Percentiles rank a stretch among this genome's conserved stretches.
phyloP scores from a whole-genome alignment of 2,113 vertebrate genomes.

The Campylorhamphus procurvoides region DNA sequence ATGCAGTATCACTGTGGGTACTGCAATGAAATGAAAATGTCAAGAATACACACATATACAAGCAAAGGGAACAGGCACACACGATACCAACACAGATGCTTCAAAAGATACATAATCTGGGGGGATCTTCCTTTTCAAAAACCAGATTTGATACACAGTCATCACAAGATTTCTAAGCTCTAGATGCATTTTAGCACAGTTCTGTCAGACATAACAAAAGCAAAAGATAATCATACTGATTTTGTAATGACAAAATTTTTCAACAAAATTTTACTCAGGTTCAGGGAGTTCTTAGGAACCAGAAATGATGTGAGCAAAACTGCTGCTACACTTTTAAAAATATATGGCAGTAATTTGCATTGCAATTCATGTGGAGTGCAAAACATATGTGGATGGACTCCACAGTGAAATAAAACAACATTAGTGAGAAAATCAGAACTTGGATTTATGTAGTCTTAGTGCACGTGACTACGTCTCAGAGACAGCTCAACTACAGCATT shows the following conservation, averaged over 20 bases:
- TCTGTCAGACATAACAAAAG: background rate
- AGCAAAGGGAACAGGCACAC: background rate
- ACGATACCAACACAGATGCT: background rate
- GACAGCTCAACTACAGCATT: background rate
- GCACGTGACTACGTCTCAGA: background rate
- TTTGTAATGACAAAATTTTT: background rate
- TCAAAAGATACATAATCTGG: background rate
- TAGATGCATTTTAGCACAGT: background rate
- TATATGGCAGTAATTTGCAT: background rate
- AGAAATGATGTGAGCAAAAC: background rate
- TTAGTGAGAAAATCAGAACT: background rate
- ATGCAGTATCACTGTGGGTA: background rate
- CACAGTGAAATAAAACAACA: background rate
- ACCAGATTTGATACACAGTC: background rate
- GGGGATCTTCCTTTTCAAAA: background rate
- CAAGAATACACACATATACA: background rate
- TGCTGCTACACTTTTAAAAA: background rate
- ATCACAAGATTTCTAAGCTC: background rate
- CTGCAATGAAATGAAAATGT: background rate
- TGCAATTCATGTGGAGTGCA: background rate
- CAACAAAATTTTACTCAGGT: background rate
- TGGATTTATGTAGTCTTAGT: background rate
- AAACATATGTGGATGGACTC: background rate
- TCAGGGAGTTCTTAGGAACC: background rate
- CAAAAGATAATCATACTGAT: background rate